Base-by-base conservation (phyloP, 2,797 vertebrate species). In the Avahi laniger region DNA sequence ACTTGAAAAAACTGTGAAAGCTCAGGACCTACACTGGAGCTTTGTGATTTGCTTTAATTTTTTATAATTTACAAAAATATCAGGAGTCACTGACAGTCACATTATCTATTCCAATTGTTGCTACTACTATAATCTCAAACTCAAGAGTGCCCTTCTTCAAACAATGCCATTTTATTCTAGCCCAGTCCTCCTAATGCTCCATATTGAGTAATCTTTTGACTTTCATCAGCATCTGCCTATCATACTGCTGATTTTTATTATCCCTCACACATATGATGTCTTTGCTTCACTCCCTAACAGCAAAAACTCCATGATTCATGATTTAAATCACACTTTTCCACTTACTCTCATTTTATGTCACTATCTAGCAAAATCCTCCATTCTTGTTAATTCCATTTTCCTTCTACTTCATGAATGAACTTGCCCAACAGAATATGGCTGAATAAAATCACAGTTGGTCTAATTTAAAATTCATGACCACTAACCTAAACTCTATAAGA, bases 381-480 rank as follows among this genome's bases (percentile, higher is more conserved):
- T 82, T 81, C 65, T 92, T 41, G 87, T 93, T 93, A 81, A 50
- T 89, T 81, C 57, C 65, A 61, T 70, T 38, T 93, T 84, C 33
- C 26, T 79, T 67, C 54, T 84, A 18, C 70, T 89, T 59, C 33
- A 48, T 93, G 78, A 96, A 89, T 90, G 38, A 95, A 61, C 6
- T 10, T 88, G 30, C 50, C 46, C 33, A 75, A 72, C 30, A 73
- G 67, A 91, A 86, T 11, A 30, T 18, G 30, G 30, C 46, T 87
- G 59, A 75, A 67, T 41, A 87, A 93, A 97, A 72, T 63, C 35
- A 50, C 28, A 54, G 48, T 91, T 83, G 28, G 24, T 87, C n/a
- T 76, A 46, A 81, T 85, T 95, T 85, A 89, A 95, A 93, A 85
- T 76, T 75, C 50, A 41, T 83, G 38, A 63, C 38, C 48, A 84